A percentile compares a stretch with the other conserved stretches of the same genome.
These are phyloP conservation scores for Pteromalus puparum DNA, from an alignment of 1,140 invertebrate species.

Conservation along the genomic window DNA sequence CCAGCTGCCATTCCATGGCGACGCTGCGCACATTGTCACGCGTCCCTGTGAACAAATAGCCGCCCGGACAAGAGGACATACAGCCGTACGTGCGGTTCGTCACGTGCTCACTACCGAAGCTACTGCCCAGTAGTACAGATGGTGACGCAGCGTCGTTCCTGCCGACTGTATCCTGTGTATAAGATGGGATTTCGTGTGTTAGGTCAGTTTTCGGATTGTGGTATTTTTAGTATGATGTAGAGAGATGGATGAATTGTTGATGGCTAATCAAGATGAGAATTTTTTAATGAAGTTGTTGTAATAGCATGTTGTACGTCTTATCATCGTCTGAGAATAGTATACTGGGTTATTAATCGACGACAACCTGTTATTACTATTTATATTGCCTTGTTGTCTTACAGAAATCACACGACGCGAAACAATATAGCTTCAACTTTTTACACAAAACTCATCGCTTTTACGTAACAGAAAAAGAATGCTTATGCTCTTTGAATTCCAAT, in stretches of 20 bases:
- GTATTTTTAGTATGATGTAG: too few relatives aligned
- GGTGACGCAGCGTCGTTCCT: not conserved
- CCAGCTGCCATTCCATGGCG: conserved; percentile 74
- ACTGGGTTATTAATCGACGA: too few relatives aligned
- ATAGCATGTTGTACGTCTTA: too few relatives aligned
- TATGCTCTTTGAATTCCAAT: too few relatives aligned
- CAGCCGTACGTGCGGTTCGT: conserved; percentile 62
- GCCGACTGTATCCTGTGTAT: not conserved
- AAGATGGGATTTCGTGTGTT: not conserved
- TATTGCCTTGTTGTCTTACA: not conserved
- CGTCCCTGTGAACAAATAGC: conserved; percentile 58
- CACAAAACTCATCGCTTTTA: too few relatives aligned
- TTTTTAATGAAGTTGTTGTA: too few relatives aligned
- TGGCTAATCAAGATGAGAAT: too few relatives aligned
- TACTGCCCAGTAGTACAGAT: not conserved
- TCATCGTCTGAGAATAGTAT: too few relatives aligned
- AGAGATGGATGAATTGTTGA: too few relatives aligned
- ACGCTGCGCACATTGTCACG: conserved; percentile 61
- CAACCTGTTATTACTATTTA: not conserved
- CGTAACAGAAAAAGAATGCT: too few relatives aligned
- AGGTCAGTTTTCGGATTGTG: not conserved
- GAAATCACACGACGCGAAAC: too few relatives aligned
- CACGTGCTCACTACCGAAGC: not conserved
- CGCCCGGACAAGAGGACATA: conserved; percentile 48
- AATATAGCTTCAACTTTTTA: too few relatives aligned